phyloP scores from a whole-genome alignment of 2,113 vertebrate species.

The Leucopternis melanops region DNA sequence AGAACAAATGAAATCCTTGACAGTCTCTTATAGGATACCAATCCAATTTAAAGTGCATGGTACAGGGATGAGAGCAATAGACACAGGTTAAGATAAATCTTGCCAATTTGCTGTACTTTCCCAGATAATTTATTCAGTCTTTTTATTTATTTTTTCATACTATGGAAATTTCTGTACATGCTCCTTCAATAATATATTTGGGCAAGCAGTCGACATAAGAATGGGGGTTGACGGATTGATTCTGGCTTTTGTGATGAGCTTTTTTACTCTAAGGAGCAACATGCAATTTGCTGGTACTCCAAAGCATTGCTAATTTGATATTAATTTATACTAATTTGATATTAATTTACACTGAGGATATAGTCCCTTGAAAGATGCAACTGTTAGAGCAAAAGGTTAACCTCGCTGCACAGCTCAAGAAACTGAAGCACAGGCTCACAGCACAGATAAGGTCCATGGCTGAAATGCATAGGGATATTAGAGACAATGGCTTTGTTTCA shows the following conservation, averaged over 20 bases:
- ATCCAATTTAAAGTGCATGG: constrained; percentile 56
- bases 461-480: neutral
- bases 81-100: constrained; percentile 45
- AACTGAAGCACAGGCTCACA: neutral
- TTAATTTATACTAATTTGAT: neutral
- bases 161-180: neutral
- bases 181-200: neutral
- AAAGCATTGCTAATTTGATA: neutral
- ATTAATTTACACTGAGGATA: neutral
- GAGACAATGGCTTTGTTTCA: neutral
- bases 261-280: neutral
- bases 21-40: constrained; percentile 53
- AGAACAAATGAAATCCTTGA: constrained; percentile 63
- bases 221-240: neutral
- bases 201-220: neutral
- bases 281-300: neutral
- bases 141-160: constrained; percentile 28
- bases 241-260: neutral
- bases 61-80: neutral
- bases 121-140: constrained; percentile 35
- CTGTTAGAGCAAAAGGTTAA: neutral
- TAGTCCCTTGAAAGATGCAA: neutral
- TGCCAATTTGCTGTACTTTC: neutral
- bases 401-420: neutral
- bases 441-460: neutral